Evolutionary conservation across 2,797 vertebrate species (phyloP).

Genomic region (Chaetophractus vellerosus): DNA sequence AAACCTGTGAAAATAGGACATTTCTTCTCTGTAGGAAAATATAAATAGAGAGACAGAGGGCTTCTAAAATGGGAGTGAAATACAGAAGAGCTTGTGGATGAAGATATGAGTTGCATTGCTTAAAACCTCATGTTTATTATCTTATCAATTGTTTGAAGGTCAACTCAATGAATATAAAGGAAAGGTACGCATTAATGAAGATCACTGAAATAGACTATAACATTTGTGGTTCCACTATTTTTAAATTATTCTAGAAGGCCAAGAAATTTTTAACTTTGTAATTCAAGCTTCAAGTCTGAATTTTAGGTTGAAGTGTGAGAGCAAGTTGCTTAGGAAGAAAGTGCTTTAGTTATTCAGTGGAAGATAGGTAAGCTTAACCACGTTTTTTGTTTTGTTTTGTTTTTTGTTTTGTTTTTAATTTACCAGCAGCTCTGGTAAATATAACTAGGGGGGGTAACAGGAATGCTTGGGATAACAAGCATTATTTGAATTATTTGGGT

Average conservation of each 20-base stretch:
- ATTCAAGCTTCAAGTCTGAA: background rate
- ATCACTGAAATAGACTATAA: background rate
- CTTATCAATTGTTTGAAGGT: background rate
- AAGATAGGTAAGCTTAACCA: background rate
- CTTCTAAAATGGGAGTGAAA: background rate
- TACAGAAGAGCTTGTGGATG: background rate
- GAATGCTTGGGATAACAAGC: background rate
- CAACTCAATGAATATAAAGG: background rate
- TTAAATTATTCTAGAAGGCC: background rate
- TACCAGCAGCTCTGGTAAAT: background rate
- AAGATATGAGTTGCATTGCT: background rate
- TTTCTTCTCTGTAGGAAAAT: background rate
- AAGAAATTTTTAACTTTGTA: conserved; percentile 17
- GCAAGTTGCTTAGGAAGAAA: background rate
- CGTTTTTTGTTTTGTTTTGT: background rate
- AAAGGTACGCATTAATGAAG: background rate
- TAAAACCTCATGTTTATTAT: background rate
- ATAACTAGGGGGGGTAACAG: background rate
- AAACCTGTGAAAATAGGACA: background rate
- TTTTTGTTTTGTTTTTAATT: conserved; percentile 57
- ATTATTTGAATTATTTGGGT: background rate
- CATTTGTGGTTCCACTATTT: background rate
- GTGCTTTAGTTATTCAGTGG: background rate
- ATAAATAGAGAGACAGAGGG: background rate
- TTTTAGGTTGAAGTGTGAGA: background rate